Evolutionary conservation across 2,797 vertebrate genomes (phyloP).

Genomic region (Pterois miles): DNA sequence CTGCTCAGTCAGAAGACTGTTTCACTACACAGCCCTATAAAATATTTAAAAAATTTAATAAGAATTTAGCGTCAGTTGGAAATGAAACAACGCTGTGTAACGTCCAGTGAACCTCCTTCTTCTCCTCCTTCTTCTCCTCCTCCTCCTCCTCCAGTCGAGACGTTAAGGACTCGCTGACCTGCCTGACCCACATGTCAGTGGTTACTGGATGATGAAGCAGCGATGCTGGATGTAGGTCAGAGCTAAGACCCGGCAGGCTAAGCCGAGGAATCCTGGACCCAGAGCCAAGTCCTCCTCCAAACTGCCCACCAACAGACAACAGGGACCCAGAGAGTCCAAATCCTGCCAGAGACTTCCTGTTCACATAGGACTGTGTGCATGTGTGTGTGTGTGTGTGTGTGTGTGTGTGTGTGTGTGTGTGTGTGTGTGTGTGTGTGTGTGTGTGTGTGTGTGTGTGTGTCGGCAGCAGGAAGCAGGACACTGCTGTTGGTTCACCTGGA

Average conservation of each 20-base stretch:
- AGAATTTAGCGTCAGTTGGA: too few relatives aligned
- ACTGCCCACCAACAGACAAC: background rate
- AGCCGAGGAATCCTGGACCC: constrained; percentile 19
- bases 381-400: too few relatives aligned
- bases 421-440: too few relatives aligned
- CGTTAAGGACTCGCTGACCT: background rate
- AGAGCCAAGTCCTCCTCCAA: constrained; percentile 20
- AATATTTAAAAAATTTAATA: too few relatives aligned
- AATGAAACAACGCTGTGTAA: background rate
- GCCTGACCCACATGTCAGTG: constrained; percentile 47
- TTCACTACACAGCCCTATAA: too few relatives aligned
- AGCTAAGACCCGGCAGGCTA: constrained; percentile 37
- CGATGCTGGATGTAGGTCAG: constrained; percentile 60
- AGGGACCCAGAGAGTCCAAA: background rate
- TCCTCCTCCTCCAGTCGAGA: background rate
- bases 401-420: too few relatives aligned
- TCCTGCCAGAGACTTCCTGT: constrained; percentile 48
- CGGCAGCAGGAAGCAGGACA: too few relatives aligned
- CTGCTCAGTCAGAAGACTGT: too few relatives aligned
- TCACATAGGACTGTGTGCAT: background rate
- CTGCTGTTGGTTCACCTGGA: background rate
- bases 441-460: too few relatives aligned
- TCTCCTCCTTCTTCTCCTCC: background rate
- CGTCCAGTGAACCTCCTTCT: too few relatives aligned
- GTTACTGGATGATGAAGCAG: constrained; percentile 32